Evolutionary conservation across 2,797 vertebrate species (phyloP).

Genomic region (Schizothorax lantsangensis): DNA sequence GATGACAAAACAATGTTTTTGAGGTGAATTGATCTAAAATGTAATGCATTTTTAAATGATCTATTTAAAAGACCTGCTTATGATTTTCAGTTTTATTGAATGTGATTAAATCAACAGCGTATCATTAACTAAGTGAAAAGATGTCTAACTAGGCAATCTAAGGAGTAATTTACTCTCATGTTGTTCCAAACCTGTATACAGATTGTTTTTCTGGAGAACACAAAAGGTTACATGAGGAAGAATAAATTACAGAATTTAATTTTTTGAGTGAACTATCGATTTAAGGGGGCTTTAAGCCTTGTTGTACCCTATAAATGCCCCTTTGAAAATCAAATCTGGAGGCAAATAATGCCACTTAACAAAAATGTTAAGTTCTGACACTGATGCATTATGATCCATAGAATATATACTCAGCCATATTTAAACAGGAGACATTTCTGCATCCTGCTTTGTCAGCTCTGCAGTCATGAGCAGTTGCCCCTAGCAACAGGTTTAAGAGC

Average conservation of each 20-base stretch:
- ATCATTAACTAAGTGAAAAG: not conserved
- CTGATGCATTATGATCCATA: not conserved
- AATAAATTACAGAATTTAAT: not conserved
- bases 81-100: not conserved
- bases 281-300: not conserved
- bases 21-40: not conserved
- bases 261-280: not conserved
- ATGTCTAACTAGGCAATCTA: not conserved
- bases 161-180: not conserved
- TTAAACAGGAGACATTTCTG: conserved; percentile 20
- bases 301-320: not conserved
- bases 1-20: not conserved
- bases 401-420: conserved; percentile 12
- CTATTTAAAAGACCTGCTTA: no score
- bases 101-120: not conserved
- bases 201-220: not conserved
- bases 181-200: not conserved
- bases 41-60: not conserved
- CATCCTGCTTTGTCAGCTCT: conserved; percentile 35
- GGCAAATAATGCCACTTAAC: not conserved
- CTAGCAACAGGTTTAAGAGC: conserved; percentile 56
- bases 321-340: not conserved
- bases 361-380: not conserved
- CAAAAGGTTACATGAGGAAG: not conserved
- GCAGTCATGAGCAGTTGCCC: conserved; percentile 56